These are phyloP conservation scores for Amia ocellicauda DNA, from an alignment of 2,113 vertebrate species.

Conservation along the genomic window DNA sequence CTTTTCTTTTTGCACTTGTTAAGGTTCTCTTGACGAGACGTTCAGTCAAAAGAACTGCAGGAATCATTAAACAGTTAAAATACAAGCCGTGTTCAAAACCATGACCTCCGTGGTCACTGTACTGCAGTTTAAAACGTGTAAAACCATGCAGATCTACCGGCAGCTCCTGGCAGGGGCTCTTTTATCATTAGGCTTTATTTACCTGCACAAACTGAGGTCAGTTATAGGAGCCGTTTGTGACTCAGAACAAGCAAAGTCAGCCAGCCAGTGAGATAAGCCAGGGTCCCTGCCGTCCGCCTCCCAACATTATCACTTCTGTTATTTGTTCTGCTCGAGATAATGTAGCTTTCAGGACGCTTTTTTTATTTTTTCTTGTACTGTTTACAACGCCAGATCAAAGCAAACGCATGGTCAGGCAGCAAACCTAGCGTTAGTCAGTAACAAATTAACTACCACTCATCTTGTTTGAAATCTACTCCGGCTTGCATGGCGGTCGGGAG, in stretches of 20 bases:
- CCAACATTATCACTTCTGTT: conserved; percentile 67
- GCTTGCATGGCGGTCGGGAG: conserved; percentile 19
- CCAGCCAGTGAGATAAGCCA: conserved; percentile 58
- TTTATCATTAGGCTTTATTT: conserved; percentile 63
- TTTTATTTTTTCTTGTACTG: conserved; percentile 39
- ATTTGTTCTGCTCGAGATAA: conserved; percentile 68
- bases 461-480: conserved; percentile 22
- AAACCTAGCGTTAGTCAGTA: conserved; percentile 61
- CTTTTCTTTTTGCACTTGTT: too few species aligned
- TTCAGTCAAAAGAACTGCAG: neutral
- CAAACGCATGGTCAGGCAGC: conserved; percentile 59
- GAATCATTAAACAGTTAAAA: neutral
- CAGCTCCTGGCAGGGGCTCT: conserved; percentile 31
- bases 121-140: conserved; percentile 28
- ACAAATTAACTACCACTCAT: conserved; percentile 56
- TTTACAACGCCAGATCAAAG: conserved; percentile 76
- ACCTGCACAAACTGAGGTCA: conserved; percentile 55
- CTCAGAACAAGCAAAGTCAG: conserved; percentile 53
- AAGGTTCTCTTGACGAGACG: too few species aligned
- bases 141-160: conserved; percentile 16
- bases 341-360: conserved; percentile 47
- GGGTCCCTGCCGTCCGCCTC: conserved; percentile 67
- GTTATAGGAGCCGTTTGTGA: conserved; percentile 41
- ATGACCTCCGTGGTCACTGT: conserved; percentile 24
- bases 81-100: neutral